Conservation (phyloP, 1,140 invertebrate genomes). For the Drosophila ohnishii region DNA sequence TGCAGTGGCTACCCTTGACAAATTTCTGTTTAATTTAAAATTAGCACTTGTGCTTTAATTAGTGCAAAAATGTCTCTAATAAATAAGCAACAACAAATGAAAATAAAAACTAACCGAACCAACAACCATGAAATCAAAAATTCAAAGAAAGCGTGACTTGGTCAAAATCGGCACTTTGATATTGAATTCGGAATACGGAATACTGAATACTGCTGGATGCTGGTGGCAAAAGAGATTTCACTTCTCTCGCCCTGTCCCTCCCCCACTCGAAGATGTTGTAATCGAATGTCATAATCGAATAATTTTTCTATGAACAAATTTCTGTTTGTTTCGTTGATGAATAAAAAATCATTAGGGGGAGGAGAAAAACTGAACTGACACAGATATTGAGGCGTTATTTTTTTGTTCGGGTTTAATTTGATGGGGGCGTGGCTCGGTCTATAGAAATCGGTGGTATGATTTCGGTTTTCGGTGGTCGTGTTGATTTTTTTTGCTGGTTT, state of each 20-base stretch:
- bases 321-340: slow-evolving; percentile 47
- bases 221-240: slow-evolving; percentile 41
- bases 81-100: not conserved
- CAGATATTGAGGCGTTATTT: slow-evolving; percentile 33
- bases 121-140: slow-evolving; percentile 6
- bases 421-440: slow-evolving; percentile 38
- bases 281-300: slow-evolving; percentile 72
- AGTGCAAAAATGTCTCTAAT: slow-evolving; percentile 50
- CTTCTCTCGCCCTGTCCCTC: slow-evolving; percentile 12
- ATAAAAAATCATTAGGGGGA: slow-evolving; percentile 17
- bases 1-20: slow-evolving; percentile 51
- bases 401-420: slow-evolving; percentile 3
- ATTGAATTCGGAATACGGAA: not conserved
- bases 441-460: slow-evolving; percentile 53
- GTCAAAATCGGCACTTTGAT: slow-evolving; percentile 21
- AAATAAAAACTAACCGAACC: not conserved
- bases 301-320: slow-evolving; percentile 48
- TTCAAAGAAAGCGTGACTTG: slow-evolving; percentile 71
- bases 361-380: slow-evolving; percentile 17
- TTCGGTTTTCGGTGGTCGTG: slow-evolving; percentile 27
- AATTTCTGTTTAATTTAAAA: slow-evolving; percentile 49
- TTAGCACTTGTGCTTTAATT: slow-evolving; percentile 73
- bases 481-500: slow-evolving; percentile 39
- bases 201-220: slow-evolving; percentile 11
- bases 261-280: slow-evolving; percentile 59